Conservation (phyloP, 2,113 vertebrate genomes). For the Sula dactylatra region DNA sequence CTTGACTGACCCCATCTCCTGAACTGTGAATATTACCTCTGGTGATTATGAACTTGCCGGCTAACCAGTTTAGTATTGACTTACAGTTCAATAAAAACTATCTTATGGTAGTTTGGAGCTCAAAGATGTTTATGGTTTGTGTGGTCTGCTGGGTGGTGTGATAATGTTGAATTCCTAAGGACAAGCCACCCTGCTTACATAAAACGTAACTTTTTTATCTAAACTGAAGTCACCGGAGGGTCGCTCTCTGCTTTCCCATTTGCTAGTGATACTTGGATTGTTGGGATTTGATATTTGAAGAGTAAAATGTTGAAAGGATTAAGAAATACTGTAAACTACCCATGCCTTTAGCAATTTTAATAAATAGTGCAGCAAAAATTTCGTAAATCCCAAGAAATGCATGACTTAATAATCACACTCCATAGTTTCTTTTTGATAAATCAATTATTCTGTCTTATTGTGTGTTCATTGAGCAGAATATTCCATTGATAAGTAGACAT, state of each 20-base stretch:
- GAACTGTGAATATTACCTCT: slow-evolving; percentile 41
- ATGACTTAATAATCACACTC: not conserved
- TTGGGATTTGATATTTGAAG: not conserved
- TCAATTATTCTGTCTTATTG: not conserved
- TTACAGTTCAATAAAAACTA: slow-evolving; percentile 20
- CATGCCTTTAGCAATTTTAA: not conserved
- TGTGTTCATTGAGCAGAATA: not conserved
- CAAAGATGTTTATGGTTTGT: not conserved
- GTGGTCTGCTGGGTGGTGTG: not conserved
- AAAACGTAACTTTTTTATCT: not conserved
- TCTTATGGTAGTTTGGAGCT: not conserved
- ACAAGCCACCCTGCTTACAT: not conserved
- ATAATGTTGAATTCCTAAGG: not conserved
- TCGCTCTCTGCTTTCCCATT: not conserved
- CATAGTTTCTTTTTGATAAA: not conserved
- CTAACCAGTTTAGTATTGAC: slow-evolving; percentile 57
- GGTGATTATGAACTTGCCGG: slow-evolving; percentile 52
- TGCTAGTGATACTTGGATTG: not conserved
- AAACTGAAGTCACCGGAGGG: not conserved
- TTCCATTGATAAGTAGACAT: not conserved
- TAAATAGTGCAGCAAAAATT: not conserved
- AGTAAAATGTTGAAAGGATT: not conserved
- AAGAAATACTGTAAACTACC: not conserved
- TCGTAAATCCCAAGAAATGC: not conserved
- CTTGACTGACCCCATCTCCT: not conserved